Conservation (phyloP, 2,797 vertebrate genomes). For the Vespertilio murinus region DNA sequence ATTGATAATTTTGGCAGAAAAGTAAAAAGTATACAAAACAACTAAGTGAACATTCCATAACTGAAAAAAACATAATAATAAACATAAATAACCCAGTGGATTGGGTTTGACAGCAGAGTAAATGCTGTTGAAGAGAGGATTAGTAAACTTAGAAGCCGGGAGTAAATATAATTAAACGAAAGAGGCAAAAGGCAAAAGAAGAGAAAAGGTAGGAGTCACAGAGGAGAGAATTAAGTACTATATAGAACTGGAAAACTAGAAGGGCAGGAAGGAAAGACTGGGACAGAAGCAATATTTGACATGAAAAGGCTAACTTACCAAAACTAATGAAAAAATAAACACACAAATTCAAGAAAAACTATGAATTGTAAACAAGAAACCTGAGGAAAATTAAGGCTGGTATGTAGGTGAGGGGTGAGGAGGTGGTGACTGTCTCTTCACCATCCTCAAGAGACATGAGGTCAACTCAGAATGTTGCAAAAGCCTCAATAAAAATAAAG, state of each 20-base stretch:
- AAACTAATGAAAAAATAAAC: neutral
- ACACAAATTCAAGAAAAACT: neutral
- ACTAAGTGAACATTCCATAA: neutral
- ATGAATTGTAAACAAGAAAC: neutral
- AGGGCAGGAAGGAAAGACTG: neutral
- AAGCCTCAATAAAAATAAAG: neutral
- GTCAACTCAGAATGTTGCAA: neutral
- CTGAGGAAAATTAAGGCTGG: neutral
- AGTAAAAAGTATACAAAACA: neutral
- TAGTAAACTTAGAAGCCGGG: neutral
- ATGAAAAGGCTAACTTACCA: neutral
- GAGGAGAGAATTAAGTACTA: neutral
- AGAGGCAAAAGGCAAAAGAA: neutral
- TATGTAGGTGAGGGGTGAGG: neutral
- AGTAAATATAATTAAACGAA: slow-evolving; percentile 6
- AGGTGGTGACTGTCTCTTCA: neutral
- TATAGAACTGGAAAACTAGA: neutral
- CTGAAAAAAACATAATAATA: neutral
- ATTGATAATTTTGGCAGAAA: neutral
- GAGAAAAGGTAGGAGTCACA: neutral
- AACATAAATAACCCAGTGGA: neutral
- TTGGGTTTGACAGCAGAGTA: neutral
- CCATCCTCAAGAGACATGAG: neutral
- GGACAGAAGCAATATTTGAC: neutral
- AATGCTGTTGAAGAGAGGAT: neutral